Evolutionary conservation across 35 echinoderm and acorn worm genomes (phyloP), one percentile per base, ranked within the genome.

Genomic region (Chiridota heheva): DNA sequence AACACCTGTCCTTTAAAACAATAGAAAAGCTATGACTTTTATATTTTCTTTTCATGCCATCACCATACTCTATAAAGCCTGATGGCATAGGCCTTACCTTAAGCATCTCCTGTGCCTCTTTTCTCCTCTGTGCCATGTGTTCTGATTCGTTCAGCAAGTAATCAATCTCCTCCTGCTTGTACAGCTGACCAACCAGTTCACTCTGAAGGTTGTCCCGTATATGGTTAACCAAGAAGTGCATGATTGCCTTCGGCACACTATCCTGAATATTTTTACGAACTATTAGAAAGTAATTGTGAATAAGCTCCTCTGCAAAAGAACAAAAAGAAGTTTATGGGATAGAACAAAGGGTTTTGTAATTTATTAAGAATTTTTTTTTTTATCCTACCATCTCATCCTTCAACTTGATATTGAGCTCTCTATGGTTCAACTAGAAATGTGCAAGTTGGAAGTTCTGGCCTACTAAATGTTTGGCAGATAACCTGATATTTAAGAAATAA

Each of bases 241-340:
- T 98, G 64, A 98, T 91, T 40, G 95, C 84, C 67, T 98, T 98
- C 37, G 95, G 95, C 1, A 98, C 95, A 62, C 95, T 98, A 72
- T 98, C 95, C 27, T 98, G 95, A 42, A 98, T 98, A 75, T 98
- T 98, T 70, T 98, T 98, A 18, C 95, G 95, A 0, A 98, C 95
- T 30, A 98, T 98, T 6, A 92, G 51, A 81, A 98, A 98, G 66
- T 98, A 98, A 38, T 60, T 91, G 49, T 88, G 79, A 81, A 98
- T 98, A 6, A 98, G 69, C 44, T 76, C 72, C 60, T 98, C 95
- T 98, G 85, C 16, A 40, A 84, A 64, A 65, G 60, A 57, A 69
- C 20, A 71, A 63, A 29, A 66, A 39, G 47, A 71, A 18, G 22
- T n/a, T n/a, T n/a, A n/a, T n/a, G n/a, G n/a, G n/a, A n/a, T n/a